Conservation (phyloP, 1,140 invertebrate genomes). For the Condylostylus longicornis region DNA sequence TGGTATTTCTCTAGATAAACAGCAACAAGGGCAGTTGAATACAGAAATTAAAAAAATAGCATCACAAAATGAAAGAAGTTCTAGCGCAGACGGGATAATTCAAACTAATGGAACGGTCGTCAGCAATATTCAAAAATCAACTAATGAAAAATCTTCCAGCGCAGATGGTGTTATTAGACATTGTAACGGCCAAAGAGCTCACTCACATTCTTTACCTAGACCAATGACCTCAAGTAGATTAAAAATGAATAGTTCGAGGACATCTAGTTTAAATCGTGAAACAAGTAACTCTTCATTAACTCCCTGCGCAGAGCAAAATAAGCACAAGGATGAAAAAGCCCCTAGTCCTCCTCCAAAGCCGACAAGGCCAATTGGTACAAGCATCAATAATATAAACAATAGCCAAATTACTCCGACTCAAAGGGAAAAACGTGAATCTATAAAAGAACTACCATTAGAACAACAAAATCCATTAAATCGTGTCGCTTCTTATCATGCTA, state of each 20-base stretch:
- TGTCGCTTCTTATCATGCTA: constrained; percentile 54
- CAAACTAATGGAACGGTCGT: constrained; percentile 20
- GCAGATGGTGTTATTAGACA: constrained; percentile 11
- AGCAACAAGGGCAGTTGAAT: too few relatives aligned
- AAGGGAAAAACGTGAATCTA: constrained; percentile 27
- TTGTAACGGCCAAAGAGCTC: too few relatives aligned
- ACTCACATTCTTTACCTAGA: constrained; percentile 40
- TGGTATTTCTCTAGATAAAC: constrained; percentile 35
- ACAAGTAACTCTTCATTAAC: constrained; percentile 42
- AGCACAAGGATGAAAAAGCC: constrained; percentile 16
- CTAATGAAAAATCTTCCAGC: constrained; percentile 21
- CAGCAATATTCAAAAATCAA: constrained; percentile 24
- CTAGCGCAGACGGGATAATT: constrained; percentile 45
- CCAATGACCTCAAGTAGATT: constrained; percentile 21
- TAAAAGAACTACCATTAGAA: constrained; percentile 7
- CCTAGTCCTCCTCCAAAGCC: constrained; percentile 56
- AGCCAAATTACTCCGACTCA: constrained; percentile 23
- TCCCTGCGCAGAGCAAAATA: constrained; percentile 31
- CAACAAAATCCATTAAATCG: constrained; percentile 31
- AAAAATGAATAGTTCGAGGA: constrained; percentile 19
- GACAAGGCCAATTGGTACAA: constrained; percentile 41
- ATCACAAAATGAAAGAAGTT: constrained; percentile 39
- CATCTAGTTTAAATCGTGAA: constrained; percentile 32
- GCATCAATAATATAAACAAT: too few relatives aligned
- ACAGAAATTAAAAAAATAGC: too few relatives aligned